Percentiles rank a stretch among this genome's conserved stretches.
phyloP scores from a whole-genome alignment of 2,888 invertebrate species.

The Crossocerus cetratus region DNA sequence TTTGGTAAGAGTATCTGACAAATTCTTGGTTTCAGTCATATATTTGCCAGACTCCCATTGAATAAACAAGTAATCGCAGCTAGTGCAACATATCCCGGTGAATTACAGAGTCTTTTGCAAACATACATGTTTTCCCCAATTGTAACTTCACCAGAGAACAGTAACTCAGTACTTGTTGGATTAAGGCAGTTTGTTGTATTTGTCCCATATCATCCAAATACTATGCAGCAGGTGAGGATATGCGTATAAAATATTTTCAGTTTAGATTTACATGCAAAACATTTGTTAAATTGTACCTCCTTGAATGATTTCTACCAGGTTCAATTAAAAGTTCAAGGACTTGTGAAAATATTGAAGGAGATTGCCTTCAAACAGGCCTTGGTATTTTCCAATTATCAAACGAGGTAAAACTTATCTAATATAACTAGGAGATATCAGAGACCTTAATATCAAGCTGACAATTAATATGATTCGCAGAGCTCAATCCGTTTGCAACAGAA shows the following conservation, averaged over 20 bases:
- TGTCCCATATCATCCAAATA: constrained; percentile 82
- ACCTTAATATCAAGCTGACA: constrained; percentile 10
- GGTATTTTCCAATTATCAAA: constrained; percentile 93
- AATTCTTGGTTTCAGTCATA: constrained; percentile 79
- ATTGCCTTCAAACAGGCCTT: constrained; percentile 93
- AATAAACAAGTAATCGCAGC: constrained; percentile 93
- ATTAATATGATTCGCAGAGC: constrained; percentile 79
- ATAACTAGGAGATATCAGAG: background rate
- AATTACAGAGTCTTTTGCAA: constrained; percentile 84
- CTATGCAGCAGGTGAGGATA: constrained; percentile 80
- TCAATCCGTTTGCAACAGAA: constrained; percentile 85
- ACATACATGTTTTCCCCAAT: constrained; percentile 89
- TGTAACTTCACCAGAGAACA: constrained; percentile 85
- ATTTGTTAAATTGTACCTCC: constrained; percentile 9
- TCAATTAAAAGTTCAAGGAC: constrained; percentile 81
- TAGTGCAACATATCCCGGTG: constrained; percentile 94
- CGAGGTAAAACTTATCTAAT: constrained; percentile 77
- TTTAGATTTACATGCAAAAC: constrained; percentile 5
- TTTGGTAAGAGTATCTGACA: constrained; percentile 2
- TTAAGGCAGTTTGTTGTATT: constrained; percentile 86
- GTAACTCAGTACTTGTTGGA: constrained; percentile 86
- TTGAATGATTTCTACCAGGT: constrained; percentile 57
- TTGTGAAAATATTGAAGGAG: constrained; percentile 83
- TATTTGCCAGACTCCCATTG: constrained; percentile 85
- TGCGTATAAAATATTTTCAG: background rate